Conservation (phyloP, 2,888 invertebrate genomes). For the Acanthopleura granulata region DNA sequence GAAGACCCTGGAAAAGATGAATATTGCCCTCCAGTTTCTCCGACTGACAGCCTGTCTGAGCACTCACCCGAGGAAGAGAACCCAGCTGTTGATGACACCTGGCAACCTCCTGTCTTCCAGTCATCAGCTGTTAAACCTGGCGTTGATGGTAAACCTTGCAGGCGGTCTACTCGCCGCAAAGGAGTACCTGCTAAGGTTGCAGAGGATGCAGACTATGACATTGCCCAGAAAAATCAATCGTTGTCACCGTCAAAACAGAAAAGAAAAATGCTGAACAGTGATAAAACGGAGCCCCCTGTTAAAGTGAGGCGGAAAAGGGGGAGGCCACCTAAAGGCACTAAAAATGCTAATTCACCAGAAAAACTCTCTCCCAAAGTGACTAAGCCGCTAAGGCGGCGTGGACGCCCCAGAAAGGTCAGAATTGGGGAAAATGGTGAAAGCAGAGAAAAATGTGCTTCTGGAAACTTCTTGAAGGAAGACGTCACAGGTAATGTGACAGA, state of each 20-base stretch:
- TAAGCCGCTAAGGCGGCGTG: conserved; percentile 26
- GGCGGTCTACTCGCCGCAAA: conserved; percentile 15
- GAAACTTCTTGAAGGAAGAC: conserved; percentile 12
- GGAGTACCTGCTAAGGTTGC: neutral
- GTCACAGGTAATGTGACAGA: conserved; percentile 23
- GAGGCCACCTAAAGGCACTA: neutral
- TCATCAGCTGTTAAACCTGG: too few species aligned
- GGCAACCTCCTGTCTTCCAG: too few species aligned
- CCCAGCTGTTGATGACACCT: too few species aligned
- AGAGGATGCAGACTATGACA: neutral
- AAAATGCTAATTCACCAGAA: neutral
- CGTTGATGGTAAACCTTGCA: too few species aligned
- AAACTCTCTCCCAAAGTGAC: conserved; percentile 23
- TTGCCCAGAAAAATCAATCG: neutral
- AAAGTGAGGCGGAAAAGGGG: neutral
- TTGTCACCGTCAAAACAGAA: conserved; percentile 27
- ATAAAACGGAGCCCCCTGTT: neutral
- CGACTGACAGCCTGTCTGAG: too few species aligned
- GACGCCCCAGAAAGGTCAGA: conserved; percentile 17
- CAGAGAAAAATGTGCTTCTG: neutral
- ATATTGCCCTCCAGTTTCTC: too few species aligned
- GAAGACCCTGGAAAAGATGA: too few species aligned
- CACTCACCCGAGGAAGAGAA: too few species aligned
- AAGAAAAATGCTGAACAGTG: conserved; percentile 21
- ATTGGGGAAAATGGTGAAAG: conserved; percentile 22